Evolutionary conservation across 2,797 vertebrate species (phyloP), one percentile per base, ranked within the genome.

Genomic region (Geotrypetes seraphini): DNA sequence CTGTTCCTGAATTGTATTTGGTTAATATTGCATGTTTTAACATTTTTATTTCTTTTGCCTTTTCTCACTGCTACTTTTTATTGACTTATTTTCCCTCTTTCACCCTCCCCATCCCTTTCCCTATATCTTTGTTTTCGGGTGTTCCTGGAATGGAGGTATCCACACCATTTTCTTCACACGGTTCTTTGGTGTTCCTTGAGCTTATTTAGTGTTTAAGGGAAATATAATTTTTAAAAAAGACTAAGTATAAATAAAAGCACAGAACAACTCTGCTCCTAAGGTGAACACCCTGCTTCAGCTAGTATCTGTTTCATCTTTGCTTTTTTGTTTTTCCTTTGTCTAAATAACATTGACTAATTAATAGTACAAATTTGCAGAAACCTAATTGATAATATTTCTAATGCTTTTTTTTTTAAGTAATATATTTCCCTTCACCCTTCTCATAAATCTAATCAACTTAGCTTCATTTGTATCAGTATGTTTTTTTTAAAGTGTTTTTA

Each of bases 331-430:
- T 50, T 60, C 60, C 63, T 10, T 22, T 63, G 47, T n/a, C n/a
- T n/a, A n/a, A n/a, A 66, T 62, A 47, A 53, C 67, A 65, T 63
- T 66, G 66, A 67, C 49, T 66, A 67, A 72, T 54, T 43, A 53
- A 61, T 63, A 65, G 62, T 69, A 47, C 55, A n/a, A n/a, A 50
- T 56, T 66, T 65, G 55, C 53, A 66, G 60, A 55, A 66, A 64
- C 63, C 61, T n/a, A 50, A 39, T n/a, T n/a, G n/a, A n/a, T n/a
- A n/a, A n/a, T n/a, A n/a, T n/a, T n/a, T n/a, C n/a, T n/a, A n/a
- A n/a, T n/a, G n/a, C n/a, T n/a, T n/a, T n/a, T n/a, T n/a, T n/a
- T 20, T 36, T 39, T 46, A 46, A 45, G 45, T 46, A 29, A 46
- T 25, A 43, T 46, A 46, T 33, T 53, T 32, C 53, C 53, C 35